A percentile compares a stretch with the other conserved stretches of the same genome.
Evolutionary conservation across 1,140 invertebrate genomes (phyloP).

Genomic region (Thaumatotibia leucotreta): DNA sequence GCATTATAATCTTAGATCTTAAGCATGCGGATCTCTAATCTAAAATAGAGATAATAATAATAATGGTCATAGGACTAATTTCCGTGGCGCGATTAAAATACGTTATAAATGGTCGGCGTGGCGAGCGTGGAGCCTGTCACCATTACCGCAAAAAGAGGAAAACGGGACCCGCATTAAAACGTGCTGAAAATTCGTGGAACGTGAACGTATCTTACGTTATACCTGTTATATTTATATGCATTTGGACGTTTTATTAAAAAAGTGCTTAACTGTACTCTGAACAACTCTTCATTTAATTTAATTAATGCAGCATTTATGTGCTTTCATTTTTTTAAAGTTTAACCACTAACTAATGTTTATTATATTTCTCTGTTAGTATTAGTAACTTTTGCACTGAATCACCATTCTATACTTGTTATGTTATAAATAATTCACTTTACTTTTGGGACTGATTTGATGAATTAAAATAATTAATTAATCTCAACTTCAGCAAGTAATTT

Average conservation of each 20-base stretch:
- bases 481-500: no score
- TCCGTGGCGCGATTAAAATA: conserved; percentile 53
- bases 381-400: no score
- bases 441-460: no score
- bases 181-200: conserved; percentile 32
- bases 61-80: conserved; percentile 49
- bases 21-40: conserved; percentile 11
- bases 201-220: conserved; percentile 21
- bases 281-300: conserved; percentile 3
- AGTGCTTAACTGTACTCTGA: neutral
- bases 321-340: neutral
- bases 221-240: neutral
- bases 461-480: no score
- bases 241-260: neutral
- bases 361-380: no score
- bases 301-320: neutral
- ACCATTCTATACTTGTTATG: no score
- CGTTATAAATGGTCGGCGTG: conserved; percentile 45
- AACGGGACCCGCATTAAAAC: conserved; percentile 37
- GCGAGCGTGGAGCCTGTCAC: conserved; percentile 37
- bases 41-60: conserved; percentile 28
- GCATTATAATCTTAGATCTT: no score
- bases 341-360: neutral
- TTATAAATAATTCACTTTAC: no score
- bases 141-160: conserved; percentile 49